phyloP scores from a whole-genome alignment of 1,140 invertebrate species.

The Hypothenemus hampei region DNA sequence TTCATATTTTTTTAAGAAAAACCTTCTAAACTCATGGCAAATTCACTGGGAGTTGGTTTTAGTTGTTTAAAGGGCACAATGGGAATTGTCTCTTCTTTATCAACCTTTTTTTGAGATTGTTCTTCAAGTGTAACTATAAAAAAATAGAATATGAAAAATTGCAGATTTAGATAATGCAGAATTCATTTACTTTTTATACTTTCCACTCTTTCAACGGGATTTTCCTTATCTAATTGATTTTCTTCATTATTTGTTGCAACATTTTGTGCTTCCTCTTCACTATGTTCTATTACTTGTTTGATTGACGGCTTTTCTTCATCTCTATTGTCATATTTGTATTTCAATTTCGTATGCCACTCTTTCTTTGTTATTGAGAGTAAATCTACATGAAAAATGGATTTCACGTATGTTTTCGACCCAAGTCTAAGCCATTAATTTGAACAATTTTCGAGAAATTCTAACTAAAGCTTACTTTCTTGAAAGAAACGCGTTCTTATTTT shows the following conservation, averaged over 20 bases:
- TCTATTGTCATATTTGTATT: slow-evolving; percentile 38
- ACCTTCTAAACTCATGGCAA: slow-evolving; percentile 32
- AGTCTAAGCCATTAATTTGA: no score
- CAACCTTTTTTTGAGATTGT: no score
- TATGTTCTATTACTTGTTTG: neutral
- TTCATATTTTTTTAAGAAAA: neutral
- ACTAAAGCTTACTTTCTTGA: no score
- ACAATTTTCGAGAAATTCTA: no score
- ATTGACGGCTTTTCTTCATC: slow-evolving; percentile 19
- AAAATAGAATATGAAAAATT: no score
- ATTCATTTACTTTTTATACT: neutral
- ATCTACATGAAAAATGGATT: slow-evolving; percentile 30
- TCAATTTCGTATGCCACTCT: slow-evolving; percentile 32
- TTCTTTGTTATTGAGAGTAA: slow-evolving; percentile 21
- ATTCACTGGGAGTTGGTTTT: slow-evolving; percentile 35
- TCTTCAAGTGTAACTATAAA: no score
- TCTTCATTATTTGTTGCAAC: neutral
- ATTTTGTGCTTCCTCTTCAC: neutral
- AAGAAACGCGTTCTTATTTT: neutral
- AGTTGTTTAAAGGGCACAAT: slow-evolving; percentile 37
- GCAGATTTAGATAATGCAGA: no score
- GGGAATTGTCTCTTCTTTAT: slow-evolving; percentile 32
- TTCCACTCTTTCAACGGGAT: neutral
- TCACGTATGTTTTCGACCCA: no score
- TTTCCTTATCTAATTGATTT: neutral